phyloP scores from a whole-genome alignment of 2,797 vertebrate species.

The Xerus rutilus region DNA sequence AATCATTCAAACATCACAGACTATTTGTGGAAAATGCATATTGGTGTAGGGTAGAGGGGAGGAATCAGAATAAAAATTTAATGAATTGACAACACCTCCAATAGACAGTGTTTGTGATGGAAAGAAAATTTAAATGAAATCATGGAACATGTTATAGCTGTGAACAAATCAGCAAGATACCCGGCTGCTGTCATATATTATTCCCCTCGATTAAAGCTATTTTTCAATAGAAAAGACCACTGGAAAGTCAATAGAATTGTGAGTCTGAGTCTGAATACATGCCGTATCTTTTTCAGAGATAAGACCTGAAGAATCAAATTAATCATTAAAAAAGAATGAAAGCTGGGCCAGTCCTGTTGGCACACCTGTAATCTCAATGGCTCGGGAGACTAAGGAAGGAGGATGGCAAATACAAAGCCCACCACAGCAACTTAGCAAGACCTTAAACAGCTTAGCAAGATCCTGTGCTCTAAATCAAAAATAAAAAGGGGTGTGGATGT shows the following conservation, averaged over 20 bases:
- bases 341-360: too few relatives aligned
- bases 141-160: background rate
- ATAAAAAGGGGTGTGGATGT: too few relatives aligned
- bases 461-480: too few relatives aligned
- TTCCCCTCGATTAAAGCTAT: background rate
- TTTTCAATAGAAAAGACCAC: background rate
- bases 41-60: background rate
- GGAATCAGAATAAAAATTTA: background rate
- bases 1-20: background rate
- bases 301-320: background rate
- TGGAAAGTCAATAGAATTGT: background rate
- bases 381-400: too few relatives aligned
- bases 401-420: too few relatives aligned
- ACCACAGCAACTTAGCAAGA: too few relatives aligned
- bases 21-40: background rate
- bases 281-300: background rate
- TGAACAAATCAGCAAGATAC: background rate
- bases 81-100: background rate
- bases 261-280: background rate
- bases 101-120: background rate
- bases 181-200: background rate
- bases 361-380: too few relatives aligned
- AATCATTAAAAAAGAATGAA: background rate
- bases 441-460: too few relatives aligned
- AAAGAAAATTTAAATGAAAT: background rate